Conservation (phyloP, 2,888 invertebrate species). For the Acronicta alni region DNA sequence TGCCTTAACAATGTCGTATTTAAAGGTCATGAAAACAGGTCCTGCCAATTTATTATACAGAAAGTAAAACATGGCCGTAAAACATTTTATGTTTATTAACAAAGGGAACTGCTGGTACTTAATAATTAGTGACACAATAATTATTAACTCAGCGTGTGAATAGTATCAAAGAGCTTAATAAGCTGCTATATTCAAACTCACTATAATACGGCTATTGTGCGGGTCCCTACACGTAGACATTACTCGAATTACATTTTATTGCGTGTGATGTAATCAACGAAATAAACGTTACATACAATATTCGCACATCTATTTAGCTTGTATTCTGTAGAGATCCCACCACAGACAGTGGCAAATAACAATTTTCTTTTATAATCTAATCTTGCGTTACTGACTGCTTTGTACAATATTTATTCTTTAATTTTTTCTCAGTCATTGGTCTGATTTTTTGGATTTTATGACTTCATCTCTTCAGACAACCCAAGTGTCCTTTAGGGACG, state of each 20-base stretch:
- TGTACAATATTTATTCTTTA: too few relatives aligned
- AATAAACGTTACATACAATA: constrained; percentile 46
- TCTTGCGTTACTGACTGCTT: constrained; percentile 2
- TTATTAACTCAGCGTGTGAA: constrained; percentile 8
- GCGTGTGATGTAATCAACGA: constrained; percentile 30
- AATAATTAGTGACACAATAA: constrained; percentile 23
- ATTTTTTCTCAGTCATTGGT: background rate
- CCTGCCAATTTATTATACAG: constrained; percentile 11
- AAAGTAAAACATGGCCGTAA: constrained; percentile 18
- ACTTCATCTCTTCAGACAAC: background rate
- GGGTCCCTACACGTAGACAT: constrained; percentile 6
- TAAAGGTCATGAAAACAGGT: constrained; percentile 22
- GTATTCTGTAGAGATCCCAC: constrained; percentile 17
- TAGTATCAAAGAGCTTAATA: constrained; percentile 21
- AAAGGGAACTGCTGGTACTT: constrained; percentile 8
- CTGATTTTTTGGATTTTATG: background rate
- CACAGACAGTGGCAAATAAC: constrained; percentile 29
- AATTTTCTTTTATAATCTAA: constrained; percentile 32
- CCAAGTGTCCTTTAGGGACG: too few relatives aligned
- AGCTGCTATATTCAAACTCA: constrained; percentile 17
- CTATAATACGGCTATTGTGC: constrained; percentile 22
- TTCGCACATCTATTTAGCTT: constrained; percentile 28
- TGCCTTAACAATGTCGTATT: background rate
- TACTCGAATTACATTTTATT: constrained; percentile 35
- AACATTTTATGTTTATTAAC: constrained; percentile 19